Base-by-base conservation (phyloP, 1,140 invertebrate genomes). In the Nebria ingens region DNA sequence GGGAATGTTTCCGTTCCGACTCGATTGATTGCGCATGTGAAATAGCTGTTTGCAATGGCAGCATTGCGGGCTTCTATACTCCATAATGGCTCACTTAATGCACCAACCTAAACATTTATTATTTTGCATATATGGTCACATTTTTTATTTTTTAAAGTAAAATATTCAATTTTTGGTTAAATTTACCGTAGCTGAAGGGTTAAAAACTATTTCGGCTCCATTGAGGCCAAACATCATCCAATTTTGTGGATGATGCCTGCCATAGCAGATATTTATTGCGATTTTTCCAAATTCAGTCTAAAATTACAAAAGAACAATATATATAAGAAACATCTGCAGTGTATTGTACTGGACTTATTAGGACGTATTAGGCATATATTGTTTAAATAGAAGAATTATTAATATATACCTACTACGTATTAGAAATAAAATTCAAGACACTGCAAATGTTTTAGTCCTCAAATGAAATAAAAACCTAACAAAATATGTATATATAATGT, bases 131-230 rank as follows among this genome's bases (percentile, higher is more conserved):
- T n/a, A 38, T 11, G 9, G n/a, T n/a, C n/a, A n/a, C n/a, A 45
- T 11, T 45, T 45, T 3, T 12, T 12, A 45, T 11, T 4, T 11
- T 11, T 45, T 3, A 45, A 45, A 51, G 3, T 51, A 20, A 51
- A 19, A 12, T 9, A 12, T 6, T 17, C 11, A 51, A 51, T 51
- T 51, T 20, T 20, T 4, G 6, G 21, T 51, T 51, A 20, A 51
- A 51, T 49, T 49, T 51, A 93, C 86, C 12, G 96, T 98, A n/a
- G 97, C 97, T 2, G 93, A 96, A 17, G 97, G 97, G 76, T 99
- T 99, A 68, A 99, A 98, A 0, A 99, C 95, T 56, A 99, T 96
- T 78, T 98, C 96, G n/a, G 96, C 96, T 25, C 93, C 93, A 76
- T 98, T 98, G 2, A 98, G 65, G 0, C 89, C 93, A 75, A 93